phyloP scores from a whole-genome alignment of 2,888 invertebrate genomes.

The Pseudanteris insignis region DNA sequence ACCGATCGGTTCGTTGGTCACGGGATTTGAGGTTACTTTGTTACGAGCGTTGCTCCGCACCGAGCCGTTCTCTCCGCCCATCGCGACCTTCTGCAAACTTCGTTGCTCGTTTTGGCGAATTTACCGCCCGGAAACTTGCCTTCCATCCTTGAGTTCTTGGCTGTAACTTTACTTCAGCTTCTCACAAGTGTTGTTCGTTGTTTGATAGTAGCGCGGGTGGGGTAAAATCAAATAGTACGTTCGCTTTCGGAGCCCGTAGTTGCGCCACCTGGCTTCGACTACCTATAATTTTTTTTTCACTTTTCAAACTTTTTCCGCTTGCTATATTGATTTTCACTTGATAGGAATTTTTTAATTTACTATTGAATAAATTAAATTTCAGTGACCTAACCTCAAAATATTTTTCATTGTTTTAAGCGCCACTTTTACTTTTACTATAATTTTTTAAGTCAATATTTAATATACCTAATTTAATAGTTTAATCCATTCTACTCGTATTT shows the following conservation, averaged over 20 bases:
- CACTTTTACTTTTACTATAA: too few species aligned
- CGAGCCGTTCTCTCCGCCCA: conserved; percentile 4
- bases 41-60: conserved; percentile 9
- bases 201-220: conserved; percentile 19
- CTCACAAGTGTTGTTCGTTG: conserved; percentile 34
- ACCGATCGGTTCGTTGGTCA: conserved; percentile 42
- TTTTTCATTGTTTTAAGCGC: too few species aligned
- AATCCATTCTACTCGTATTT: too few species aligned
- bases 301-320: too few species aligned
- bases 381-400: conserved; percentile 8
- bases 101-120: conserved; percentile 27
- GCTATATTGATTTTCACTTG: too few species aligned
- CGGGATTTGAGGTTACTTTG: conserved; percentile 43
- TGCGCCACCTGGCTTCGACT: conserved; percentile 36
- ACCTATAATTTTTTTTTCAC: too few species aligned
- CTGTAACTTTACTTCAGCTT: conserved; percentile 39
- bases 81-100: conserved; percentile 23
- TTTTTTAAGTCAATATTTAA: too few species aligned
- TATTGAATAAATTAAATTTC: too few species aligned
- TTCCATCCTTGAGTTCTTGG: conserved; percentile 25
- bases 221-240: conserved; percentile 13
- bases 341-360: too few species aligned
- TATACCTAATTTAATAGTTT: too few species aligned
- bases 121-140: conserved; percentile 37
- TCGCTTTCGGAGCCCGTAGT: conserved; percentile 49